A percentile compares a stretch with the other conserved stretches of the same genome.
These are phyloP conservation scores for Rhinolophus ferrumequinum DNA, from an alignment of 2,113 vertebrate genomes.

Conservation along the genomic window DNA sequence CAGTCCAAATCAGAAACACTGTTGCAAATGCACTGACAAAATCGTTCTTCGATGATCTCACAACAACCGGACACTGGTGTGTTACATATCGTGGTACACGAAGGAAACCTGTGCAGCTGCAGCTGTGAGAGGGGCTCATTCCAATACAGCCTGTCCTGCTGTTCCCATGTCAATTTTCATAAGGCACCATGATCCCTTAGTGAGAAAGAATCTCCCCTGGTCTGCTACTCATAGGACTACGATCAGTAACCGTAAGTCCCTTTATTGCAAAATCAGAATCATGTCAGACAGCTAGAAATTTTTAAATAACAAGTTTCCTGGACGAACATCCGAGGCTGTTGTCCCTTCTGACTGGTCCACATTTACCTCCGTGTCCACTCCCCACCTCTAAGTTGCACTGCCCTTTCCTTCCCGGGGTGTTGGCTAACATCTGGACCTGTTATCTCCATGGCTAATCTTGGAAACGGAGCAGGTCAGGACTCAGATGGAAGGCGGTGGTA, in stretches of 20 bases:
- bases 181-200: background rate
- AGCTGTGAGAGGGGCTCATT: fast-evolving
- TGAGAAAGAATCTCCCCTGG: background rate
- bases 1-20: background rate
- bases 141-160: background rate
- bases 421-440: background rate
- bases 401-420: background rate
- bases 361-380: background rate
- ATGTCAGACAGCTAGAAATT: background rate
- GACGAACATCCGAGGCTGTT: background rate
- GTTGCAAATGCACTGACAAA: background rate
- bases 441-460: background rate
- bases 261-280: slow-evolving; percentile 28
- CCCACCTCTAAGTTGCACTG: background rate
- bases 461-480: background rate
- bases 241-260: background rate
- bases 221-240: background rate
- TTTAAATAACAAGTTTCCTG: background rate
- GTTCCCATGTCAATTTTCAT: background rate
- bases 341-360: background rate
- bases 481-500: background rate
- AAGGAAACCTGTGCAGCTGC: slow-evolving; percentile 54
- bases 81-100: background rate
- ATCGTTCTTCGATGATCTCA: background rate
- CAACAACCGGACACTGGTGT: background rate